phyloP scores from a whole-genome alignment of 2,797 vertebrate genomes.

The Sphenodon punctatus region DNA sequence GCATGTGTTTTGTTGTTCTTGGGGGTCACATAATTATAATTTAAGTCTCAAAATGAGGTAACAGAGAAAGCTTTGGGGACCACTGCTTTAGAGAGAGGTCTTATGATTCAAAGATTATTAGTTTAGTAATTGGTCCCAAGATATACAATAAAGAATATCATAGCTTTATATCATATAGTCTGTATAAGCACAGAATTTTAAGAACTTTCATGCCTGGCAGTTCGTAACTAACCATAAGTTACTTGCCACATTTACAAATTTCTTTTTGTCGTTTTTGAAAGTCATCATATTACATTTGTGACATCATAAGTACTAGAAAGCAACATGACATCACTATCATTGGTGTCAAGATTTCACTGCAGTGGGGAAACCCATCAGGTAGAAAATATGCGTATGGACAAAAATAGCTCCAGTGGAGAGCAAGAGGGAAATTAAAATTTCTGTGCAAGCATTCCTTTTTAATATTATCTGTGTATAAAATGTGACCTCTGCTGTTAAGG shows the following conservation, averaged over 20 bases:
- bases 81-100: not conserved
- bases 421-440: not conserved
- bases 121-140: not conserved
- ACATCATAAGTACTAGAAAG: not conserved
- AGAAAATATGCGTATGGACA: not conserved
- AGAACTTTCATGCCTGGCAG: not conserved
- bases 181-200: not conserved
- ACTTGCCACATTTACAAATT: not conserved
- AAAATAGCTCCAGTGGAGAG: not conserved
- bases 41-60: no score
- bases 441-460: not conserved
- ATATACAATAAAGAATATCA: not conserved
- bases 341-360: conserved; percentile 19
- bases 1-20: no score
- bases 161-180: not conserved
- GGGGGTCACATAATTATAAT: no score
- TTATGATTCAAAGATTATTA: not conserved
- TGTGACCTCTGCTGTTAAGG: no score
- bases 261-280: not conserved
- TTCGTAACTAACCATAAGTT: not conserved
- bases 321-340: not conserved
- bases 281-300: not conserved
- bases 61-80: no score
- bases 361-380: not conserved
- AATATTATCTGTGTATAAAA: no score